Evolutionary conservation across 2,113 vertebrate genomes (phyloP).

Genomic region (Ceyx margarethae): DNA sequence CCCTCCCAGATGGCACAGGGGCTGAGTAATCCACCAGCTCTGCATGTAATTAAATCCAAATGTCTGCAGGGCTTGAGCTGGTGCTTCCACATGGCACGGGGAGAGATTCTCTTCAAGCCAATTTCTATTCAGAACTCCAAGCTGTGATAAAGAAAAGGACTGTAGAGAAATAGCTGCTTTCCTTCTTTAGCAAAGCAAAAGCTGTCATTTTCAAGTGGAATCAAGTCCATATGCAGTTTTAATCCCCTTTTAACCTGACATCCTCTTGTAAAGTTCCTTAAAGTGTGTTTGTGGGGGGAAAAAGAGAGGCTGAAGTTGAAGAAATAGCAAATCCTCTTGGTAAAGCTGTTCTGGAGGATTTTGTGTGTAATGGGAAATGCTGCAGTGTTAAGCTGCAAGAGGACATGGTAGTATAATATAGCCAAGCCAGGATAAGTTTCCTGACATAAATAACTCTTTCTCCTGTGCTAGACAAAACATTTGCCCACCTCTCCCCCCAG

Average conservation of each 20-base stretch:
- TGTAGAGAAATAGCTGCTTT: background rate
- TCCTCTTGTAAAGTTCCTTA: constrained; percentile 53
- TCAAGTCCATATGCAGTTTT: constrained; percentile 46
- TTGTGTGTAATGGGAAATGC: background rate
- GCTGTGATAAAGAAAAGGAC: background rate
- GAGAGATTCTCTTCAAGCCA: constrained; percentile 51
- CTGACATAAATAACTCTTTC: background rate
- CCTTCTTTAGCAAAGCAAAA: background rate
- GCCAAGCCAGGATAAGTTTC: background rate
- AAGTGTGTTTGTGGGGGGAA: background rate
- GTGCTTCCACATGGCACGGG: constrained; percentile 4
- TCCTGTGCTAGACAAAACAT: background rate
- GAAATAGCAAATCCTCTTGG: constrained; percentile 50
- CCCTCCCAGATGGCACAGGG: constrained; percentile 27
- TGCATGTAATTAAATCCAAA: constrained; percentile 62
- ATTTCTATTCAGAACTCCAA: constrained; percentile 21
- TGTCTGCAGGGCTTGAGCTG: constrained; percentile 20
- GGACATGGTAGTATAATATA: background rate
- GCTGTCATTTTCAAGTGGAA: constrained; percentile 19
- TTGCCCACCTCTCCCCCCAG: background rate
- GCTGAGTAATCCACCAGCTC: constrained; percentile 51
- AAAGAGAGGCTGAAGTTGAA: constrained; percentile 6
- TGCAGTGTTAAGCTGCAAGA: background rate
- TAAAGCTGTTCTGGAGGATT: constrained; percentile 40
- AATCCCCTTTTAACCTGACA: constrained; percentile 53